Base-by-base conservation (phyloP, 2,113 vertebrate genomes). In the Chrysemys picta region DNA sequence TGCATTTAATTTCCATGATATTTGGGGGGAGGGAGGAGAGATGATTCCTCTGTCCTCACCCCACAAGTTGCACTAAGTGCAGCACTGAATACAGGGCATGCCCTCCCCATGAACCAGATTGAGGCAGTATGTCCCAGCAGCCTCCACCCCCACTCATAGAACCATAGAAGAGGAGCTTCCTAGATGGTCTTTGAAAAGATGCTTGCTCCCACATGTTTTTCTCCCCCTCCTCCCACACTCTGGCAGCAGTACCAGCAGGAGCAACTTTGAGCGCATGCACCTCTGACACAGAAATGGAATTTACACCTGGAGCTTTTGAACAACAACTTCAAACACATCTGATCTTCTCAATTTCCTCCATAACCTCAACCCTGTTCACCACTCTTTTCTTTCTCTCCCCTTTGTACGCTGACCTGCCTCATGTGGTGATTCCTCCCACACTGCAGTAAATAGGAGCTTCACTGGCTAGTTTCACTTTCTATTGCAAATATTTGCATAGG, bases 41-140 rank as follows among this genome's bases (percentile, higher is more conserved):
- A 80, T 8, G 10, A 76, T 1, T 42, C 62, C 8, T 82, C 78
- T 75, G 24, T 53, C 29, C 49, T 91, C 54, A 49, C 47, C 42
- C 72, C 53, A 19, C 25, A 72, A 90, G 47, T 21, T 85, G 6
- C 7, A 89, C 80, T 89, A 29, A 78, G 52, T 90, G 84, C 22
- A 80, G 4, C 14, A 53, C 8, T 35, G 35, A 86, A 87, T 95
- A n/a, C 4, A 62, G 45, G n/a, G 72, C 21, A 45, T 24, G 72
- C 10, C 25, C 54, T 2, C 35, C 84, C 27, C 84, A 31, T 2
- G 13, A 0, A 49, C 4, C 3, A 53, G 22, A 2, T 0, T 72
- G 52, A 49, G 85, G 85, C 35, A 91, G 76, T 2, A 29, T 93
- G 35, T 81, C 21, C 24, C 53, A 38, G n/a, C 59, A 84, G 42